Conservation (phyloP, 2,797 vertebrate species). For the Enteromius paludinosus region DNA sequence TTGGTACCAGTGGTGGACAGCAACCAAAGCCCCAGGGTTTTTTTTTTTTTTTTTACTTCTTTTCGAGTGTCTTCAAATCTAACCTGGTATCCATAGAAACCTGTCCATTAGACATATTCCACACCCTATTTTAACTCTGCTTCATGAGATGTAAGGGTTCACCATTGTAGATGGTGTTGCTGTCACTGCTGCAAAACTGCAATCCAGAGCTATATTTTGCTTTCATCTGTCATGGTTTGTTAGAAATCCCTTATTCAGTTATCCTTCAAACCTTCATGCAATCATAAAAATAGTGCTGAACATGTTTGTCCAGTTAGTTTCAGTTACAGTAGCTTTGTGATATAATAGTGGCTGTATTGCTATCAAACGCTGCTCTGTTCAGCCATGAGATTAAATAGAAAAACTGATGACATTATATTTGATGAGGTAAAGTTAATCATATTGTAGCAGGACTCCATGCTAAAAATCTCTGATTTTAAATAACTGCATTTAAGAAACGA, state of each 20-base stretch:
- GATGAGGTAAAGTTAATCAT: not conserved
- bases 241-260: constrained; percentile 18
- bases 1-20: constrained; percentile 50
- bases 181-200: constrained; percentile 26
- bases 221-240: constrained; percentile 29
- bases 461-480: not conserved
- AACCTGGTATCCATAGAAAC: constrained; percentile 61
- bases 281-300: constrained; percentile 32
- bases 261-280: constrained; percentile 7
- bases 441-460: not conserved
- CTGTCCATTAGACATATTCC: constrained; percentile 45
- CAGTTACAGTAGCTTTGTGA: constrained; percentile 22
- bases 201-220: constrained; percentile 17
- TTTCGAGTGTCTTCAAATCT: constrained; percentile 47
- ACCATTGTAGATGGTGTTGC: constrained; percentile 10
- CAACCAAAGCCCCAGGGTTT: constrained; percentile 52
- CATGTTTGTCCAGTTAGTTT: constrained; percentile 35
- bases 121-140: constrained; percentile 30
- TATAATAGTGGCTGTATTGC: not conserved
- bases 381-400: constrained; percentile 29
- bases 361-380: constrained; percentile 23
- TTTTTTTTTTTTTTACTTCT: constrained; percentile 37
- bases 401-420: not conserved
- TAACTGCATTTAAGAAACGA: not conserved
- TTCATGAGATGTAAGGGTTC: constrained; percentile 20